Conservation (phyloP, 2,888 invertebrate species). For the Trichopoda pennipes region DNA sequence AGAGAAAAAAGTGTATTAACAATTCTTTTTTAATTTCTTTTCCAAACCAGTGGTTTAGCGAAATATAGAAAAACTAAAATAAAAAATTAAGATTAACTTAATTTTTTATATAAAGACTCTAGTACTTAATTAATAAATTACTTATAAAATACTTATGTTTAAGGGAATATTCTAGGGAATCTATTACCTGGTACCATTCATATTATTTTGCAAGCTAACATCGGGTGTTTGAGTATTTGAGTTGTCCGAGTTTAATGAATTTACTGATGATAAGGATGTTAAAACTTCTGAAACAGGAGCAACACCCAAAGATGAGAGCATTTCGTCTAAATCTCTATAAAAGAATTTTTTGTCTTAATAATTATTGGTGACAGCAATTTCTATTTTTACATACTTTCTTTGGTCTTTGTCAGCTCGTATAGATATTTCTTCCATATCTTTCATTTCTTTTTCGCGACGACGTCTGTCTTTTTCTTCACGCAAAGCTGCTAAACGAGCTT, state of each 20-base stretch:
- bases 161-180: no score
- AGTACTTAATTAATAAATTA: no score
- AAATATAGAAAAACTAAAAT: no score
- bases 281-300: slow-evolving; percentile 93
- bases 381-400: slow-evolving; percentile 75
- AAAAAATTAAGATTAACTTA: no score
- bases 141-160: no score
- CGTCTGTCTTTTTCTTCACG: slow-evolving; percentile 94
- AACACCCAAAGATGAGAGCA: slow-evolving; percentile 92
- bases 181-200: slow-evolving; percentile 78
- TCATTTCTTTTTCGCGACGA: slow-evolving; percentile 91
- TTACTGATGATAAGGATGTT: slow-evolving; percentile 90
- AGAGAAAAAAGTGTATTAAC: no score
- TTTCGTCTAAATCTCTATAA: slow-evolving; percentile 89
- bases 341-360: neutral
- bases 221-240: slow-evolving; percentile 90
- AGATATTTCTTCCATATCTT: slow-evolving; percentile 89
- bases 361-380: no score
- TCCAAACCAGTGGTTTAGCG: no score
- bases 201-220: slow-evolving; percentile 86
- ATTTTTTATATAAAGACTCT: no score
- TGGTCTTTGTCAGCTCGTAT: slow-evolving; percentile 81
- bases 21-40: no score
- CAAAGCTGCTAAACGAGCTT: slow-evolving; percentile 93
- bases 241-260: slow-evolving; percentile 90